A percentile compares a stretch with the other conserved stretches of the same genome.
Evolutionary conservation across 2,113 vertebrate genomes (phyloP).

Genomic region (Hepsetus odoe): DNA sequence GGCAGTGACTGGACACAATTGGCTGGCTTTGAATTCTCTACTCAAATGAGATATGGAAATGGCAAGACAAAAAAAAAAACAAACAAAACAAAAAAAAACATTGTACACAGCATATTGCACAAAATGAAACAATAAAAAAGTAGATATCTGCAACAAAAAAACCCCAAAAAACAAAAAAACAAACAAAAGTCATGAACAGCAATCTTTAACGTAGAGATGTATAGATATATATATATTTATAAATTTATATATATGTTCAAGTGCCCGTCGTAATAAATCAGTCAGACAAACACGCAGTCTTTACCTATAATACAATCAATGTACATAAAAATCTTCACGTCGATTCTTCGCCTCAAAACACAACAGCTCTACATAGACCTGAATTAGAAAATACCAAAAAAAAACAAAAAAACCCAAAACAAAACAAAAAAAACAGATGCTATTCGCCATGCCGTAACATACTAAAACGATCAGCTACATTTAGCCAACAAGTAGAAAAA

Average conservation of each 20-base stretch:
- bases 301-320: slow-evolving; percentile 99
- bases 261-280: slow-evolving; percentile 93
- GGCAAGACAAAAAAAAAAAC: slow-evolving; percentile 85
- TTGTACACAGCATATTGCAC: slow-evolving; percentile 99
- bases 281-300: slow-evolving; percentile 98
- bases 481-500: slow-evolving; percentile 99
- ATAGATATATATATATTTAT: slow-evolving; percentile 82
- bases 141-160: too few species aligned
- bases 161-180: slow-evolving; percentile 35
- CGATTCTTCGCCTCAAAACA: slow-evolving; percentile 91
- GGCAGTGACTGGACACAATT: slow-evolving; percentile 99
- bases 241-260: slow-evolving; percentile 89
- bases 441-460: slow-evolving; percentile 99
- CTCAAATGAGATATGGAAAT: slow-evolving; percentile 86
- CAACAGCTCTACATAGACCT: slow-evolving; percentile 99
- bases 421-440: slow-evolving; percentile 92
- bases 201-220: slow-evolving; percentile 84
- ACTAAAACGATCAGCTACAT: slow-evolving; percentile 99
- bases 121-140: slow-evolving; percentile 90
- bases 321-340: slow-evolving; percentile 99
- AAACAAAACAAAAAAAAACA: too few species aligned
- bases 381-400: slow-evolving; percentile 70
- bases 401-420: not conserved
- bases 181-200: slow-evolving; percentile 84
- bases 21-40: slow-evolving; percentile 88